Evolutionary conservation across 2,113 vertebrate species (phyloP).

Genomic region (Gobiocypris rarus): DNA sequence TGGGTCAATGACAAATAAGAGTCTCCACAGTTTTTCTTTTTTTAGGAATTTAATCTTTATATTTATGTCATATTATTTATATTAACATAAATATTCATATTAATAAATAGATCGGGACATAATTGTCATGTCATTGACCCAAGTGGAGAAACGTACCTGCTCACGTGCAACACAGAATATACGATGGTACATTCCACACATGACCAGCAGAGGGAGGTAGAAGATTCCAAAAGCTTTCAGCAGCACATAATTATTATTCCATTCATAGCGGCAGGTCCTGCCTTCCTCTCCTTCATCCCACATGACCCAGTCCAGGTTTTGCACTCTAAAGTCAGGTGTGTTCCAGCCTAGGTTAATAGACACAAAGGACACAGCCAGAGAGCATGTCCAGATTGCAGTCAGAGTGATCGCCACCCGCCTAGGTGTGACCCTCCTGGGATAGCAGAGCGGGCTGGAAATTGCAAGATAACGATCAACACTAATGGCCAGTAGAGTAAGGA

Average conservation of each 20-base stretch:
- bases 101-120: not conserved
- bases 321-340: slow-evolving; percentile 76
- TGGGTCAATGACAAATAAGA: not conserved
- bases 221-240: slow-evolving; percentile 82
- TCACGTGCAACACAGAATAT: slow-evolving; percentile 89
- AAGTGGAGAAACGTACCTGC: slow-evolving; percentile 73
- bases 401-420: slow-evolving; percentile 78
- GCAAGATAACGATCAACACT: slow-evolving; percentile 92
- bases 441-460: slow-evolving; percentile 85
- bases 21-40: no score
- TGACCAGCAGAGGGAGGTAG: slow-evolving; percentile 88
- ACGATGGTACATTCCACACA: slow-evolving; percentile 89
- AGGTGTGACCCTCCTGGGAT: slow-evolving; percentile 81
- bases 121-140: no score
- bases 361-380: slow-evolving; percentile 85
- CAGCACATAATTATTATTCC: slow-evolving; percentile 84
- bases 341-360: slow-evolving; percentile 95
- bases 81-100: no score
- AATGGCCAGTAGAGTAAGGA: slow-evolving; percentile 92
- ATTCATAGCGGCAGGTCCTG: slow-evolving; percentile 81
- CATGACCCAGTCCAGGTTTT: slow-evolving; percentile 67
- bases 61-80: no score
- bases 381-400: slow-evolving; percentile 83
- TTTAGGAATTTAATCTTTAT: no score
- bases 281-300: slow-evolving; percentile 60